Conservation (phyloP, 2,797 vertebrate species). For the Chelon auratus region DNA sequence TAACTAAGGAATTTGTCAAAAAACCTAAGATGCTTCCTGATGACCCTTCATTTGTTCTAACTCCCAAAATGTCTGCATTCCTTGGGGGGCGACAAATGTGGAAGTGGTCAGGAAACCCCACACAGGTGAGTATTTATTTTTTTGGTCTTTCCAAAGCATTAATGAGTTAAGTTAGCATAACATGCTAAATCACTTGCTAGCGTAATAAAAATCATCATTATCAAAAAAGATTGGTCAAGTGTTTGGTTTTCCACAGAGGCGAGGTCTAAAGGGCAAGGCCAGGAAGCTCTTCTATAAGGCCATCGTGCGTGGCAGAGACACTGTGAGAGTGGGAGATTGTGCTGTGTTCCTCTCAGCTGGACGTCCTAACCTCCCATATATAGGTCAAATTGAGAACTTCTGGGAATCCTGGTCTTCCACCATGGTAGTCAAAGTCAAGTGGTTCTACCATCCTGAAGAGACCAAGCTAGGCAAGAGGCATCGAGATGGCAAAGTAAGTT, state of each 20-base stretch:
- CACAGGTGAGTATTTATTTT: conserved; percentile 87
- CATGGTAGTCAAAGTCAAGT: conserved; percentile 99
- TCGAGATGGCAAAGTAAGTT: conserved; percentile 88
- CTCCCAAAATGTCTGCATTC: conserved; percentile 92
- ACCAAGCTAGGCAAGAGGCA: conserved; percentile 95
- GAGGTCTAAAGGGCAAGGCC: conserved; percentile 96
- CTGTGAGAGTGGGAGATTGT: conserved; percentile 93
- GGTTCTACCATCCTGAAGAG: conserved; percentile 99
- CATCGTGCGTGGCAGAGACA: conserved; percentile 94
- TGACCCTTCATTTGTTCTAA: conserved; percentile 83
- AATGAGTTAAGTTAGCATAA: not conserved
- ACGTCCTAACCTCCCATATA: conserved; percentile 93
- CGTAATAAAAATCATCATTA: conserved; percentile 2
- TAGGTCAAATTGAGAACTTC: conserved; percentile 97
- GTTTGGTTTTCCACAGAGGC: conserved; percentile 84
- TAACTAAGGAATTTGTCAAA: conserved; percentile 92
- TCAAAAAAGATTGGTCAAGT: conserved; percentile 27
- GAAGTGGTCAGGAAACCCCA: conserved; percentile 98
- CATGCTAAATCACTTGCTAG: not conserved
- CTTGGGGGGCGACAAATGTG: conserved; percentile 92
- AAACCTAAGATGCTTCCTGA: conserved; percentile 91
- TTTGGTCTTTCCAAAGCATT: too few relatives aligned
- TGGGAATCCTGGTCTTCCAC: conserved; percentile 98
- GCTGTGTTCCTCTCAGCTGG: conserved; percentile 97
- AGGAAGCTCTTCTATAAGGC: conserved; percentile 98